A percentile compares a stretch with the other conserved stretches of the same genome.
phyloP scores from a whole-genome alignment of 1,140 invertebrate species.

The Drosophila serrata region DNA sequence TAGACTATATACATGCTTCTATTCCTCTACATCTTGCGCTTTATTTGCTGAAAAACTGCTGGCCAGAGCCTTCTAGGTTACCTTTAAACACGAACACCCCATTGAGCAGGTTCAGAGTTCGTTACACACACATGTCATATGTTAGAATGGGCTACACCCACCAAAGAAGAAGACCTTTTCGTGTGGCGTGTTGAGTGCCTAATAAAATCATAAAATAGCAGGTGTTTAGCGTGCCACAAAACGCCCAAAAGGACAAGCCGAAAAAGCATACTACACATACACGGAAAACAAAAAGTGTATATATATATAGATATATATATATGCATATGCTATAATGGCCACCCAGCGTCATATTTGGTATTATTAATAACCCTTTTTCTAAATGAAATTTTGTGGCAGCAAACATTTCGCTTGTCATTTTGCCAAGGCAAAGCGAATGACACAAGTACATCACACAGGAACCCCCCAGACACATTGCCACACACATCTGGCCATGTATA shows the following conservation, averaged over 20 bases:
- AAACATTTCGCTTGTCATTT: conserved; percentile 79
- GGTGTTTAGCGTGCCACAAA: conserved; percentile 75
- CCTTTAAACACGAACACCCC: conserved; percentile 17
- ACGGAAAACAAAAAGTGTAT: not conserved
- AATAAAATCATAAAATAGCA: conserved; percentile 82
- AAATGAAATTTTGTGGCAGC: conserved; percentile 79
- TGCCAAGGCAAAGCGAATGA: conserved; percentile 63
- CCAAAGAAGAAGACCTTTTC: conserved; percentile 6
- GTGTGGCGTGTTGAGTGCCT: conserved; percentile 78
- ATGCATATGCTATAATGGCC: conserved; percentile 42
- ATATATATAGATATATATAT: not conserved
- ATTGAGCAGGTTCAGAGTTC: conserved; percentile 9
- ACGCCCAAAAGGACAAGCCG: conserved; percentile 46
- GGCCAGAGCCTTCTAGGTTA: not conserved
- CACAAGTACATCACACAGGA: conserved; percentile 64
- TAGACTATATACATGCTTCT: not conserved
- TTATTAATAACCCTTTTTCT: conserved; percentile 82
- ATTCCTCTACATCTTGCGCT: not conserved
- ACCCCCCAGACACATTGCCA: conserved; percentile 3
- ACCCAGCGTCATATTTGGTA: conserved; percentile 76
- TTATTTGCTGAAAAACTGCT: not conserved
- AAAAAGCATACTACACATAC: conserved; percentile 21
- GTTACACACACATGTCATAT: conserved; percentile 47
- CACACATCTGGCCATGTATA: not conserved
- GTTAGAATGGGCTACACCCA: conserved; percentile 1